Percentiles rank a stretch among this genome's conserved stretches.
phyloP scores from a whole-genome alignment of 2,888 invertebrate species.

The Ypsolopha scabrella region DNA sequence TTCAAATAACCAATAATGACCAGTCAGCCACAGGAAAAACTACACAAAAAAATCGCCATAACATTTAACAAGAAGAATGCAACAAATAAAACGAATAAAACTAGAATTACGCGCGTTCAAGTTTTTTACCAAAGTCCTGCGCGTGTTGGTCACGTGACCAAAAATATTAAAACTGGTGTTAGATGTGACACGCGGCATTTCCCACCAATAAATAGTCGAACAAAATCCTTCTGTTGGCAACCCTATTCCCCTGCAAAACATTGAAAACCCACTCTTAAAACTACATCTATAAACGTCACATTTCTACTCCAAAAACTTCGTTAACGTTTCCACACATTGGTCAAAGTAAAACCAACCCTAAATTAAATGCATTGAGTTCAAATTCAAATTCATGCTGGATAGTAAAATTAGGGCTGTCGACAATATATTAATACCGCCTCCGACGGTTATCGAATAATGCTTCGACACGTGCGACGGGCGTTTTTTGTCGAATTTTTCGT shows the following conservation, averaged over 20 bases:
- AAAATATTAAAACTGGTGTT: conserved; percentile 70
- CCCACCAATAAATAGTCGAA: conserved; percentile 63
- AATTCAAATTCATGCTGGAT: conserved; percentile 12
- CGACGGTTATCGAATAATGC: conserved; percentile 68
- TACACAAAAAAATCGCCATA: conserved; percentile 33
- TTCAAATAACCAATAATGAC: conserved; percentile 28
- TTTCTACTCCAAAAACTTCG: not conserved
- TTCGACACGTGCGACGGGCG: conserved; percentile 50
- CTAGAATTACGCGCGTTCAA: conserved; percentile 55
- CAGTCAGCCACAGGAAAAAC: no score
- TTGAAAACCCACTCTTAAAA: not conserved
- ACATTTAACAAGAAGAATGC: conserved; percentile 61
- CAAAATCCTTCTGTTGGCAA: conserved; percentile 35
- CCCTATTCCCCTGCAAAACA: conserved; percentile 29
- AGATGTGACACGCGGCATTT: conserved; percentile 67
- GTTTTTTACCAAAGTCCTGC: conserved; percentile 63
- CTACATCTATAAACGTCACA: not conserved
- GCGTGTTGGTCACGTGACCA: conserved; percentile 53
- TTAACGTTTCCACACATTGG: conserved; percentile 1
- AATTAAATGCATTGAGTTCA: conserved; percentile 12
- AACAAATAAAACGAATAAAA: conserved; percentile 43
- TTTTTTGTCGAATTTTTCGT: conserved; percentile 41
- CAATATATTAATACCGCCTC: conserved; percentile 60
- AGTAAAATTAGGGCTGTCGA: conserved; percentile 53
- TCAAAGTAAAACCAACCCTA: not conserved